Conservation (phyloP, 2,888 invertebrate species). For the Microplitis manilae region DNA sequence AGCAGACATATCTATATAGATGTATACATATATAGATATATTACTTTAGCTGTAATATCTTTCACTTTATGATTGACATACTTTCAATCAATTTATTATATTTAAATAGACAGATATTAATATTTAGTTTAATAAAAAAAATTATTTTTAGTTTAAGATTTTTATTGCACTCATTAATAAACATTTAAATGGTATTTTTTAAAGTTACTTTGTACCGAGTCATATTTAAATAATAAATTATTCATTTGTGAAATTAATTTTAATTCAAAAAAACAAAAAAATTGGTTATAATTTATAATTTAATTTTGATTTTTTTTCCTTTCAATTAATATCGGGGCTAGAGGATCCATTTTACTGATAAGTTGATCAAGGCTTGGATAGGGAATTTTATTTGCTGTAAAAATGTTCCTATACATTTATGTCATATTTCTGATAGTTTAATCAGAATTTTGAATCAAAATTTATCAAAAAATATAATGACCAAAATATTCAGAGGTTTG, state of each 20-base stretch:
- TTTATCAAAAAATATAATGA: too few relatives aligned
- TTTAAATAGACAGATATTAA: neutral
- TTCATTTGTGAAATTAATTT: neutral
- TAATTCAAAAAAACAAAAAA: too few relatives aligned
- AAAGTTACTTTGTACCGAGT: neutral
- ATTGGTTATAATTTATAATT: too few relatives aligned
- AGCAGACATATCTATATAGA: slow-evolving; percentile 19
- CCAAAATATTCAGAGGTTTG: too few relatives aligned
- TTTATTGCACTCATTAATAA: neutral
- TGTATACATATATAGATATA: neutral
- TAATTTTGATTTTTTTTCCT: too few relatives aligned
- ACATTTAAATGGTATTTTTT: neutral
- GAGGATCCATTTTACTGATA: too few relatives aligned
- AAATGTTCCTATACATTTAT: too few relatives aligned
- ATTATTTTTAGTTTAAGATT: neutral
- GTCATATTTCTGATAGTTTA: too few relatives aligned
- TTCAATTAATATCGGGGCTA: too few relatives aligned
- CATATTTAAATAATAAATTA: neutral
- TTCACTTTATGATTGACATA: slow-evolving; percentile 10
- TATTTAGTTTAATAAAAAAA: neutral
- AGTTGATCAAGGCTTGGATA: too few relatives aligned
- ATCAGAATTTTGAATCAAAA: too few relatives aligned
- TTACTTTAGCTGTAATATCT: slow-evolving; percentile 1
- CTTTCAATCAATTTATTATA: slow-evolving; percentile 1
- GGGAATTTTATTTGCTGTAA: too few relatives aligned